Percentiles rank a stretch among this genome's conserved stretches.
phyloP scores from a whole-genome alignment of 2,888 invertebrate species.

The Marasmarcha lunaedactyla region DNA sequence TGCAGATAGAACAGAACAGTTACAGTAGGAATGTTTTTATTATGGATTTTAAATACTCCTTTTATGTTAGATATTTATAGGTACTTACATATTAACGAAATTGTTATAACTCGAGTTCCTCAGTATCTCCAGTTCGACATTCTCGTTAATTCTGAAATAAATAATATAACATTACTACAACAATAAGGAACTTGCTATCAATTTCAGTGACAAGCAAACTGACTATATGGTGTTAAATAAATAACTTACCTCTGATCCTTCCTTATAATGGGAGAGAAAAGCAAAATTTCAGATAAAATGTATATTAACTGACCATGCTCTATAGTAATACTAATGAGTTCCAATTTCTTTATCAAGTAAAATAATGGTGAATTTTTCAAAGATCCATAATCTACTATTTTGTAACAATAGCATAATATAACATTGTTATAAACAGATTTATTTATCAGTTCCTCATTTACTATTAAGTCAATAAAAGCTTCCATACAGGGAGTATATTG shows the following conservation, averaged over 20 bases:
- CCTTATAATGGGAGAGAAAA: conserved; percentile 57
- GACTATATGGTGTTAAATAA: too few relatives aligned
- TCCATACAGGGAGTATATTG: conserved; percentile 48
- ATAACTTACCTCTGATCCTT: conserved; percentile 64
- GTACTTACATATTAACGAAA: background rate
- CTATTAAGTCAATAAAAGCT: conserved; percentile 44
- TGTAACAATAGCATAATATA: conserved; percentile 34
- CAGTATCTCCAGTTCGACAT: conserved; percentile 31
- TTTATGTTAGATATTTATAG: too few relatives aligned
- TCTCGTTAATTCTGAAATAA: conserved; percentile 42
- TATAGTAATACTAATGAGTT: conserved; percentile 19
- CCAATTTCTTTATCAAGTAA: conserved; percentile 33
- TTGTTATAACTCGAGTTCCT: conserved; percentile 24
- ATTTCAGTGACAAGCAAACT: too few relatives aligned
- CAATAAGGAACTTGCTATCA: background rate
- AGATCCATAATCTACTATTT: conserved; percentile 43
- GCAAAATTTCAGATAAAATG: conserved; percentile 50
- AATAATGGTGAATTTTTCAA: conserved; percentile 40
- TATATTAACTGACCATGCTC: conserved; percentile 35
- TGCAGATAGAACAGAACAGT: too few relatives aligned
- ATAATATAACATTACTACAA: conserved; percentile 4
- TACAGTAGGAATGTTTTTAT: too few relatives aligned
- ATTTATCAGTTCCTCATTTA: conserved; percentile 30
- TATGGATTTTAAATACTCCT: too few relatives aligned
- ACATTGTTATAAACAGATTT: conserved; percentile 34